Conservation (phyloP, 1,140 invertebrate genomes). For the Musca domestica region DNA sequence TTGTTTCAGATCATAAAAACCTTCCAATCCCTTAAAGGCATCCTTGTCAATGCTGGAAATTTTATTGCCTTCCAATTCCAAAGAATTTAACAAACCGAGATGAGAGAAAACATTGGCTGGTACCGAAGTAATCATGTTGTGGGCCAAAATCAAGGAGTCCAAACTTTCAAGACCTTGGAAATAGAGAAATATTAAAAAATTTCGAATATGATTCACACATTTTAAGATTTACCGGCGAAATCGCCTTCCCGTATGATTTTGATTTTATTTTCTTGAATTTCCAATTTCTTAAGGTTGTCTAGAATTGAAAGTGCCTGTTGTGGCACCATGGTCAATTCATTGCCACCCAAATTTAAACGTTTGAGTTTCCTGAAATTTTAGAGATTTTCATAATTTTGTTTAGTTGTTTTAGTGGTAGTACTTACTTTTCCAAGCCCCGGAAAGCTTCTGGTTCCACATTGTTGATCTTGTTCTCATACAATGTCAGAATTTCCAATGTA, state of each 20-base stretch:
- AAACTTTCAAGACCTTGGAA: slow-evolving; percentile 69
- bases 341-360: slow-evolving; percentile 81
- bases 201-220: background rate
- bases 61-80: slow-evolving; percentile 82
- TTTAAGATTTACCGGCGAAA: slow-evolving; percentile 67
- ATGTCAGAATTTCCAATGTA: slow-evolving; percentile 79
- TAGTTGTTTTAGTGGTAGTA: slow-evolving; percentile 34
- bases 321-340: slow-evolving; percentile 72
- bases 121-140: slow-evolving; percentile 76
- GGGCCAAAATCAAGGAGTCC: slow-evolving; percentile 78
- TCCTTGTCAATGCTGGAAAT: slow-evolving; percentile 77
- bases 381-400: too few species aligned
- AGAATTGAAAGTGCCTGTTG: slow-evolving; percentile 73
- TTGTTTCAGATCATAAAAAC: slow-evolving; percentile 56
- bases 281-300: slow-evolving; percentile 77
- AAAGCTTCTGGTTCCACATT: slow-evolving; percentile 78
- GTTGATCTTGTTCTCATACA: slow-evolving; percentile 84
- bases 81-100: slow-evolving; percentile 73
- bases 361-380: slow-evolving; percentile 70
- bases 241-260: slow-evolving; percentile 73
- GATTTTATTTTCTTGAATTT: slow-evolving; percentile 84
- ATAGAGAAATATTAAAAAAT: background rate
- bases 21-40: slow-evolving; percentile 81
- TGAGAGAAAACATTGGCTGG: slow-evolving; percentile 78
- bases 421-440: slow-evolving; percentile 80